Evolutionary conservation across 2,888 invertebrate genomes (phyloP).

Genomic region (Tridacna gigas): DNA sequence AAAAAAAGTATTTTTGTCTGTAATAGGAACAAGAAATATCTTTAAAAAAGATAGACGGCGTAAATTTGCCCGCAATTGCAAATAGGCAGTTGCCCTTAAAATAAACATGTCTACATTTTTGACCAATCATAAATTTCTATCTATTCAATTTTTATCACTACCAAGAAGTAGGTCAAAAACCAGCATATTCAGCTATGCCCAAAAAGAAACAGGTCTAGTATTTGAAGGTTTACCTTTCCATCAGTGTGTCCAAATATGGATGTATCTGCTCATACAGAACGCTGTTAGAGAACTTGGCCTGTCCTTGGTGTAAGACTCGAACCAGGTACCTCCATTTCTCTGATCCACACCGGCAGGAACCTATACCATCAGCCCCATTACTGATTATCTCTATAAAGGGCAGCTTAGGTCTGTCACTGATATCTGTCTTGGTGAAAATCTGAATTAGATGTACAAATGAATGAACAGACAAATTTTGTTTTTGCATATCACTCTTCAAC

Average conservation of each 20-base stretch:
- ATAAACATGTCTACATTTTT: too few relatives aligned
- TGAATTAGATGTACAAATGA: constrained; percentile 16
- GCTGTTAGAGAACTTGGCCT: constrained; percentile 35
- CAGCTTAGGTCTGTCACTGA: constrained; percentile 55
- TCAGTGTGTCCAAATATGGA: background rate
- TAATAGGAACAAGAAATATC: background rate
- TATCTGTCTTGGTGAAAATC: constrained; percentile 43
- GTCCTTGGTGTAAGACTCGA: constrained; percentile 44
- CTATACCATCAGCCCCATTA: constrained; percentile 62
- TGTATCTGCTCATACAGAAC: background rate
- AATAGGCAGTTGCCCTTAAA: too few relatives aligned
- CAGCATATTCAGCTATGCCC: too few relatives aligned
- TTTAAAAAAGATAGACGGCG: too few relatives aligned
- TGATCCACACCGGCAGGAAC: constrained; percentile 58
- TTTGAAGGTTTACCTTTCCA: background rate
- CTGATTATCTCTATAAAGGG: constrained; percentile 59
- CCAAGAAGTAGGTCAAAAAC: too few relatives aligned
- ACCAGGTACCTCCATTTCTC: constrained; percentile 56
- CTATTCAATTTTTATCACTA: too few relatives aligned
- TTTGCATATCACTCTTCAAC: too few relatives aligned
- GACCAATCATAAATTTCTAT: too few relatives aligned
- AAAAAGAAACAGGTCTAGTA: too few relatives aligned
- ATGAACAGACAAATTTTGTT: too few relatives aligned
- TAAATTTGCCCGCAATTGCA: too few relatives aligned
- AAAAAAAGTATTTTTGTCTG: too few relatives aligned